Evolutionary conservation across 2,797 vertebrate genomes (phyloP), one percentile per base, ranked within the genome.

Genomic region (Sylvilagus floridanus): DNA sequence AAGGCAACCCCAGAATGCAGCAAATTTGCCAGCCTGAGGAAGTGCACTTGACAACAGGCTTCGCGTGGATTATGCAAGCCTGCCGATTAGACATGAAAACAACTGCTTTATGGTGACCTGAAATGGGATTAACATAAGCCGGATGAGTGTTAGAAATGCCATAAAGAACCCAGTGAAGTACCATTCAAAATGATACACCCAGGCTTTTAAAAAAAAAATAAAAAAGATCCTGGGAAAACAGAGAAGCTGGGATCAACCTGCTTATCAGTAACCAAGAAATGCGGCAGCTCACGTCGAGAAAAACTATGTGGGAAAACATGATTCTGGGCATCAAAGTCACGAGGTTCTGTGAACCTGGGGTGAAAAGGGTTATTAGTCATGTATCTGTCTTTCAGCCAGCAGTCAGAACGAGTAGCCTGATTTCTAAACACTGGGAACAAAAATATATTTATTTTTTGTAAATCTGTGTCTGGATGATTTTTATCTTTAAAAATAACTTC

Each of bases 121-220:
- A 92, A 96, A 96, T 91, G 95, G 94, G 96, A 97, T 97, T 97
- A 97, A 91, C 79, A 0, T 94, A 95, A 97, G 6, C 95, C 37
- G 88, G 96, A 94, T 66, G 92, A 95, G 94, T 87, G 82, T 88
- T 96, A 90, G 92, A 96, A 93, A 96, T 84, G 93, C 95, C 92
- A 89, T 94, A 95, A 96, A 96, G 88, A 89, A 91, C 14, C 24
- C 22, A 86, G 35, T 94, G 96, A 97, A 97, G 95, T 88, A 88
- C 72, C 86, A 94, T 96, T 96, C 95, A 96, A 92, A 93, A 95
- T 88, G 90, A 97, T 92, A 93, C 16, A 86, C 88, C 88, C 62
- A 86, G 50, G 50, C 71, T 76, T 71, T 89, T 89, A 5, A 50
- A 89, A 78, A 78, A 85, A 72, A 90, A 78, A 81, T 92, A 88